A percentile compares a stretch with the other conserved stretches of the same genome.
Evolutionary conservation across 35 echinoderm and acorn worm genomes (phyloP).

Genomic region (Lytechinus variegatus): DNA sequence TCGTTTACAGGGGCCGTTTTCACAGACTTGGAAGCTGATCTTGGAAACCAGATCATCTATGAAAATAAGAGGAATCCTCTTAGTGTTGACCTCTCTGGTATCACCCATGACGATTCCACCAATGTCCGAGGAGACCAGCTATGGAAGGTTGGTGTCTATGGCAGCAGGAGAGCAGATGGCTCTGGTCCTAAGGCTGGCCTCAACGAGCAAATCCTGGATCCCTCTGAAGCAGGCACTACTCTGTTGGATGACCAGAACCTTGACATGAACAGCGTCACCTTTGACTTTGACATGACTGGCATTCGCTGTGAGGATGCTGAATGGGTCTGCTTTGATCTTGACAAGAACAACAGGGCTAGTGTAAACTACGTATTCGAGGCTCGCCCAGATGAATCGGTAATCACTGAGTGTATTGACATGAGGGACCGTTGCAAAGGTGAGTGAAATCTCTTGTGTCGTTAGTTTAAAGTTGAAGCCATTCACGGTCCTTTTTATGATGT

Average conservation of each 20-base stretch:
- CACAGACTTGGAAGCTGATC: conserved; percentile 62
- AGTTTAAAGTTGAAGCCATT: not conserved
- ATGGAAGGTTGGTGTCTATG: conserved; percentile 74
- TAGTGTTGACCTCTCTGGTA: conserved; percentile 61
- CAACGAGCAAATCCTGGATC: conserved; percentile 67
- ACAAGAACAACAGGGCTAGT: conserved; percentile 68
- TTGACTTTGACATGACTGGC: conserved; percentile 57
- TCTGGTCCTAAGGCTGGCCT: conserved; percentile 54
- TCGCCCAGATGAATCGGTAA: conserved; percentile 60
- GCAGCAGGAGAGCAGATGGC: conserved; percentile 65
- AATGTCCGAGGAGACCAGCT: conserved; percentile 63
- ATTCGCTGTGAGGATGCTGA: conserved; percentile 67
- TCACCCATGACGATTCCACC: conserved; percentile 64
- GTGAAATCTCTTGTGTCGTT: not conserved
- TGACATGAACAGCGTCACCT: conserved; percentile 39
- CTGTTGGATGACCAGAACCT: conserved; percentile 56
- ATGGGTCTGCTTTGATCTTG: conserved; percentile 79
- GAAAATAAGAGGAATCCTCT: conserved; percentile 63
- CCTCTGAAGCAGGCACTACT: conserved; percentile 55
- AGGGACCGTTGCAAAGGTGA: conserved; percentile 57
- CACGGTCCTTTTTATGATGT: not conserved
- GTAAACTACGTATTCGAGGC: conserved; percentile 72
- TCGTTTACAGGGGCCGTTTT: conserved; percentile 73
- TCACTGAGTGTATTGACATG: conserved; percentile 52
- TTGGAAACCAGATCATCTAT: conserved; percentile 64